A percentile compares a stretch with the other conserved stretches of the same genome.
These are phyloP conservation scores for Pachycephala philippinensis DNA, from an alignment of 2,113 vertebrate species.

Conservation along the genomic window DNA sequence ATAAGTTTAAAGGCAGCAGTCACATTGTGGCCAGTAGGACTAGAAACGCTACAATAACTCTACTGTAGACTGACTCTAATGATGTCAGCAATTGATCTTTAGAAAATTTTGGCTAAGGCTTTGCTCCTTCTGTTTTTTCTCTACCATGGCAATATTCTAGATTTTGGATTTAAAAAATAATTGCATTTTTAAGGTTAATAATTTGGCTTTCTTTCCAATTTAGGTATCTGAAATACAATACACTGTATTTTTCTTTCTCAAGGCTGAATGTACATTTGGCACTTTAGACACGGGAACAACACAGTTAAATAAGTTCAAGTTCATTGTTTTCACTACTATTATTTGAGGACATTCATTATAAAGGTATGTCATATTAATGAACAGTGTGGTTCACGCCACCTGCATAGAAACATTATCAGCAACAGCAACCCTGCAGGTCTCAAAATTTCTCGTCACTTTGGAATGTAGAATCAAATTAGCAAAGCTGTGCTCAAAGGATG, in stretches of 20 bases:
- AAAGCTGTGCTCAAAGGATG: constrained; percentile 61
- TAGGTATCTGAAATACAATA: neutral
- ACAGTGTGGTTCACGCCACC: neutral
- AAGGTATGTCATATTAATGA: constrained; percentile 25
- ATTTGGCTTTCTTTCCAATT: neutral
- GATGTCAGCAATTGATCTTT: neutral
- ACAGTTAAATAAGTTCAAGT: neutral
- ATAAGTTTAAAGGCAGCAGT: neutral
- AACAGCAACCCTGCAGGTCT: constrained; percentile 38
- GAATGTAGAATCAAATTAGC: constrained; percentile 65
- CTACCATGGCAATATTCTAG: neutral
- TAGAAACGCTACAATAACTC: neutral
- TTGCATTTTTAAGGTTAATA: neutral
- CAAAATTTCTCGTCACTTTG: constrained; percentile 51
- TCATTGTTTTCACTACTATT: neutral
- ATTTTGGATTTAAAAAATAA: neutral
- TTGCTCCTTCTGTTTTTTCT: neutral
- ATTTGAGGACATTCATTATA: constrained; percentile 17
- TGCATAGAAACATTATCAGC: constrained; percentile 38
- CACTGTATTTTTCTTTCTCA: neutral
- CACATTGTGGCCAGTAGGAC: neutral
- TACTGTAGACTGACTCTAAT: neutral
- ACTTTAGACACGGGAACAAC: neutral
- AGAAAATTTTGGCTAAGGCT: neutral
- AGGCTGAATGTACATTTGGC: neutral